These are phyloP conservation scores for Cygnus buccinator DNA, from an alignment of 2,113 vertebrate genomes.

Conservation along the genomic window DNA sequence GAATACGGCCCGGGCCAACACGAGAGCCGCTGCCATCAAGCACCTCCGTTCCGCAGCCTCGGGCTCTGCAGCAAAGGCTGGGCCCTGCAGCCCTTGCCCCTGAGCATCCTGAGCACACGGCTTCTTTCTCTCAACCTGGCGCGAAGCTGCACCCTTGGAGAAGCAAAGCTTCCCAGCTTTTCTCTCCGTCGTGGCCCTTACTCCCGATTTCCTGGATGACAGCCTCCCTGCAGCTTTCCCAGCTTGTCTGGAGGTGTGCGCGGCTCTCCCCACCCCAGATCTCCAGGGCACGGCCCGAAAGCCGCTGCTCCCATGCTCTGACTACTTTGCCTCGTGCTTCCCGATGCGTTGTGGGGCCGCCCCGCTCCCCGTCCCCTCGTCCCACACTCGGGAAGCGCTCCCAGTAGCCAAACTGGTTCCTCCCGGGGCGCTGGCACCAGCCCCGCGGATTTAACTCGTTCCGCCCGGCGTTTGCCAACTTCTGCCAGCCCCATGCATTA, in stretches of 20 bases:
- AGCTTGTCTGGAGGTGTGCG: neutral
- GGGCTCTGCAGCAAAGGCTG: too few species aligned
- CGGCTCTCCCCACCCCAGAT: neutral
- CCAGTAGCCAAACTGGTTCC: slow-evolving; percentile 42
- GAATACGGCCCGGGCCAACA: neutral
- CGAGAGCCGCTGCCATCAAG: neutral
- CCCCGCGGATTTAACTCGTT: slow-evolving; percentile 42
- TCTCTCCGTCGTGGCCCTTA: rapidly evolving
- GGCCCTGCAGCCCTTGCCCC: neutral
- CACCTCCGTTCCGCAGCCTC: neutral
- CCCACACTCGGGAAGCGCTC: rapidly evolving
- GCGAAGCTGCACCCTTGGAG: neutral
- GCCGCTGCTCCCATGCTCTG: rapidly evolving
- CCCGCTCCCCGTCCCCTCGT: neutral
- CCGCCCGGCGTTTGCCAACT: neutral
- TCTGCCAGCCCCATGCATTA: neutral
- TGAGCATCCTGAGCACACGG: neutral
- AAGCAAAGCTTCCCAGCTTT: neutral
- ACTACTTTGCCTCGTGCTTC: neutral
- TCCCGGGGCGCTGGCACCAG: slow-evolving; percentile 7
- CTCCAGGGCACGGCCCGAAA: neutral
- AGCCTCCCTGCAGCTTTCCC: neutral
- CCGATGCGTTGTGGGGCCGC: rapidly evolving
- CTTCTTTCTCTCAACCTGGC: neutral
- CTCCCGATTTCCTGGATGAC: neutral